Evolutionary conservation across 2,888 invertebrate species (phyloP), one percentile per base, ranked within the genome.

Genomic region (Parnassius apollo): DNA sequence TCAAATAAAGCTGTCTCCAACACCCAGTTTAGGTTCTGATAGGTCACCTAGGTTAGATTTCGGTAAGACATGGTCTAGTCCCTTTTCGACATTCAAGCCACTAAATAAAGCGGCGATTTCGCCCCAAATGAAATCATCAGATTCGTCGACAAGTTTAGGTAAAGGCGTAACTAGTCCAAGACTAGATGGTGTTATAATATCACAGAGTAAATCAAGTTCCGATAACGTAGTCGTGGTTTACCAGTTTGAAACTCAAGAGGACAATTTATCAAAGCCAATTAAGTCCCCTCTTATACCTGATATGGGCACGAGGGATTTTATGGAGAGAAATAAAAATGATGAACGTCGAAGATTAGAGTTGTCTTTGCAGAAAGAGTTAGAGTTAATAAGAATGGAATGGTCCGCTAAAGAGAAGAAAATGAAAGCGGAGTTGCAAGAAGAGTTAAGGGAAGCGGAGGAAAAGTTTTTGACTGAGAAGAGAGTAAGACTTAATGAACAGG

Each of bases 311-410:
- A 80, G 87, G 68, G 90, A 90, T 69, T 78, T 89, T 74, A 78
- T 88, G 18, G 91, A 91, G 49, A 83, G 91, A 48, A 88, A 81
- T 61, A 91, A 88, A 68, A 81, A 77, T 13, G 67, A 68, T 12
- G 88, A 88, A 67, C 83, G 81, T 60, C 85, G 86, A 75, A 80
- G 90, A 75, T 66, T 90, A 57, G 91, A 91, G 70, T 72, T 90
- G 60, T 76, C 85, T 48, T 70, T 91, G 66, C 86, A 93, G 74
- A 91, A 90, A 62, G 93, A 93, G 76, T 81, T 93, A 68, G 90
- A 93, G 70, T 75, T 82, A 68, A 82, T 93, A 57, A 93, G 93
- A 71, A 91, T 93, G 67, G 93, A 94, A 59, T 90, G 94, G 72
- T 91, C 93, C 65, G 88, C 88, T 64, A 93, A 76, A 82, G 94